Conservation (phyloP, 2,113 vertebrate genomes). For the Corydoras maculifer region DNA sequence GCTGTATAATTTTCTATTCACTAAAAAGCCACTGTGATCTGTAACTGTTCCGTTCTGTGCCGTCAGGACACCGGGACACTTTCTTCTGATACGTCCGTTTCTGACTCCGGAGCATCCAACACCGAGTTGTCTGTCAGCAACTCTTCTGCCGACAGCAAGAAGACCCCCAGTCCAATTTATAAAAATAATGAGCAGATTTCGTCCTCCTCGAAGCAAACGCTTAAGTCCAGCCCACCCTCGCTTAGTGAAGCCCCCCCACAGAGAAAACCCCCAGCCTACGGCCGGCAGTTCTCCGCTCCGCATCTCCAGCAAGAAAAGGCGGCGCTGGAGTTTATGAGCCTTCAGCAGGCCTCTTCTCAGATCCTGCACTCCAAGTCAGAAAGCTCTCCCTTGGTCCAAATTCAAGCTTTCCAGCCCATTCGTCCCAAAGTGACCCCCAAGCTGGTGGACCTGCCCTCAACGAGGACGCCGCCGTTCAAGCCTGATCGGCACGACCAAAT, state of each 20-base stretch:
- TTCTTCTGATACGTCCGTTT: conserved; percentile 49
- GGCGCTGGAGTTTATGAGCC: too few species aligned
- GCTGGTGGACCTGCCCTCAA: conserved; percentile 42
- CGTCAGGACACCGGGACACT: conserved; percentile 47
- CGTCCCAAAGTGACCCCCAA: conserved; percentile 50
- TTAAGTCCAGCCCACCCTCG: conserved; percentile 18
- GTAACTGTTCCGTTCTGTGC: neutral
- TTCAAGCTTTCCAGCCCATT: conserved; percentile 45
- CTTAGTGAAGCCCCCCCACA: conserved; percentile 17
- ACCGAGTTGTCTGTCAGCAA: conserved; percentile 53
- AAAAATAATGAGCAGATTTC: conserved; percentile 40
- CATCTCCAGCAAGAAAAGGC: conserved; percentile 43
- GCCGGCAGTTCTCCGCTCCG: conserved; percentile 53
- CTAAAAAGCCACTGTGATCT: too few species aligned
- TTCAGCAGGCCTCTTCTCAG: conserved; percentile 21
- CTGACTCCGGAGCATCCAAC: conserved; percentile 48
- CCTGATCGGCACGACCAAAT: conserved; percentile 44
- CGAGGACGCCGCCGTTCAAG: conserved; percentile 32
- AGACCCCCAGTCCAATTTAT: conserved; percentile 43
- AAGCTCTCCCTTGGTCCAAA: conserved; percentile 47
- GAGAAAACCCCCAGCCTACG: conserved; percentile 51
- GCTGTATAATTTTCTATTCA: too few species aligned
- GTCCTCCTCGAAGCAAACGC: neutral
- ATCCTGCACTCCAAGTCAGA: conserved; percentile 52
- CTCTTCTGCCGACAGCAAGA: conserved; percentile 50